Conservation (phyloP, 30 jellyfish, hydroid and myxozoan species). For the Aurelia aurita region DNA sequence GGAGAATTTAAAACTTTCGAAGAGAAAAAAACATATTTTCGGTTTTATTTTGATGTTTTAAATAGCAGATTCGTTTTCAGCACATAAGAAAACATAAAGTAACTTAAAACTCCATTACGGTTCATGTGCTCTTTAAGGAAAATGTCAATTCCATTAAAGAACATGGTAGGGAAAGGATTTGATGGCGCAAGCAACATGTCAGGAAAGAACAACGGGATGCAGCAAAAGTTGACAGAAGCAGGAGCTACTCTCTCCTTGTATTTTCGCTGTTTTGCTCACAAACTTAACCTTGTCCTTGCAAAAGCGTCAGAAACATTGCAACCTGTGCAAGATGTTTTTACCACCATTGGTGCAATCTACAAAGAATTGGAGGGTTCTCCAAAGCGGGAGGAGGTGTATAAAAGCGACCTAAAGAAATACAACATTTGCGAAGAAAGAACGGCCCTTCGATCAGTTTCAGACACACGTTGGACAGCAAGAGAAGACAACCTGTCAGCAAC, state of each 20-base stretch:
- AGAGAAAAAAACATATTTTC: too few species aligned
- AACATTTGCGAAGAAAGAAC: constrained; percentile 10
- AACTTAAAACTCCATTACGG: too few species aligned
- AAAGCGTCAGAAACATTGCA: constrained; percentile 4
- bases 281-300: constrained; percentile 32
- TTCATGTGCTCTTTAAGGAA: too few species aligned
- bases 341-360: constrained; percentile 41
- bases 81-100: too few species aligned
- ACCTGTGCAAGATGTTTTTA: constrained; percentile 51
- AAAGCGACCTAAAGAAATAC: constrained; percentile 15
- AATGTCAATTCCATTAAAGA: too few species aligned
- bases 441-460: constrained; percentile 51
- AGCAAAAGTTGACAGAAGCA: constrained; percentile 53
- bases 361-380: constrained; percentile 65
- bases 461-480: constrained; percentile 53
- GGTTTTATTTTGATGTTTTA: too few species aligned
- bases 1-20: too few species aligned
- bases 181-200: too few species aligned
- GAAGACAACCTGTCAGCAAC: constrained; percentile 23
- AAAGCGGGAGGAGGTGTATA: constrained; percentile 51
- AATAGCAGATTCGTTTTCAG: too few species aligned
- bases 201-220: constrained; percentile 49
- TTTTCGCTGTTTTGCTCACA: constrained; percentile 44
- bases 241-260: constrained; percentile 26
- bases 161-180: too few species aligned